Conservation (phyloP, 2,113 vertebrate genomes). For the Pleuronectes platessa region DNA sequence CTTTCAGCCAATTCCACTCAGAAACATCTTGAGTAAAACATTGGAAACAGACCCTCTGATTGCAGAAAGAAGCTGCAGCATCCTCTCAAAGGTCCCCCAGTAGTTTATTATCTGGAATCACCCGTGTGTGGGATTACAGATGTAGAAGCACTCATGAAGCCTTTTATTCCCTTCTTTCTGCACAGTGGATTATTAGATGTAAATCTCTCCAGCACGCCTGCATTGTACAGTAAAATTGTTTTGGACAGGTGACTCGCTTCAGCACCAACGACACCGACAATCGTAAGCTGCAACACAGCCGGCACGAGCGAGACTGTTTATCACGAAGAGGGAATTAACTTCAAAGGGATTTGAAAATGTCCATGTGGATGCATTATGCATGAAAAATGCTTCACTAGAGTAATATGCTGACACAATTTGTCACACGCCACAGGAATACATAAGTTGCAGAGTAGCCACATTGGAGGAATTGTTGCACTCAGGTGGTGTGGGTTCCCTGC, state of each 20-base stretch:
- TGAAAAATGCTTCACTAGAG: constrained; percentile 52
- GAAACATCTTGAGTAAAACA: not conserved
- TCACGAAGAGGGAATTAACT: constrained; percentile 67
- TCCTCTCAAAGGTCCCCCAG: not conserved
- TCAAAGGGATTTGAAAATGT: constrained; percentile 71
- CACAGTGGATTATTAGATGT: constrained; percentile 22
- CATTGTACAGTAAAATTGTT: constrained; percentile 31
- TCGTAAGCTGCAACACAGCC: constrained; percentile 35
- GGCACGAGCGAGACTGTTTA: constrained; percentile 49
- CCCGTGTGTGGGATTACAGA: not conserved
- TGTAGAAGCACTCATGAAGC: not conserved
- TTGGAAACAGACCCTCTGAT: not conserved
- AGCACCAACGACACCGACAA: constrained; percentile 37
- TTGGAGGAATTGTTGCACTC: constrained; percentile 13
- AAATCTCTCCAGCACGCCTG: constrained; percentile 32
- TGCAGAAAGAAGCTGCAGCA: not conserved
- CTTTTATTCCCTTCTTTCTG: not conserved
- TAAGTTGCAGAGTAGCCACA: constrained; percentile 26
- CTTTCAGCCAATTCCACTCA: not conserved
- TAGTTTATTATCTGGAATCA: constrained; percentile 1
- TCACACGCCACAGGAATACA: constrained; percentile 63
- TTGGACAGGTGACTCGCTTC: constrained; percentile 56
- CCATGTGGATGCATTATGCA: constrained; percentile 71
- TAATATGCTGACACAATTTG: constrained; percentile 72
- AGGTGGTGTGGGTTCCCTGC: constrained; percentile 29